Evolutionary conservation across 1,140 invertebrate species (phyloP).

Genomic region (Scaptomyza hsui): DNA sequence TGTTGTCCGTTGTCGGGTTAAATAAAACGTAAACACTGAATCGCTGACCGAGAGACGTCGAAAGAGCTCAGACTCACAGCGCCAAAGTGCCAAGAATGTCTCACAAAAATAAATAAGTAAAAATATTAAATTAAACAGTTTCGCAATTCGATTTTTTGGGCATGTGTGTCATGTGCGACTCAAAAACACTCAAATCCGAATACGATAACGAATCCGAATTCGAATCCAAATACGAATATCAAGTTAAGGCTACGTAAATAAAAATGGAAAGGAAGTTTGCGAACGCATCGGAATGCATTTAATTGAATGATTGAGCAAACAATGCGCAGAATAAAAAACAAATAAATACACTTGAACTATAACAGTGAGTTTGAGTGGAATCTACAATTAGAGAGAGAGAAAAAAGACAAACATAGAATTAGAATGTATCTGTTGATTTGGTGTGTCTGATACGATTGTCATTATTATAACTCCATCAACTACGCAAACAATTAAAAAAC

Average conservation of each 20-base stretch:
- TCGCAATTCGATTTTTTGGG: slow-evolving; percentile 73
- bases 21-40: slow-evolving; percentile 67
- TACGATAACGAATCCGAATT: slow-evolving; percentile 22
- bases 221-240: slow-evolving; percentile 21
- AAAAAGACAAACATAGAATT: no score
- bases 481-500: not conserved
- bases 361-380: slow-evolving; percentile 3
- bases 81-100: slow-evolving; percentile 58
- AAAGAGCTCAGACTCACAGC: slow-evolving; percentile 25
- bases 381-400: not conserved
- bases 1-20: slow-evolving; percentile 44
- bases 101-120: slow-evolving; percentile 49
- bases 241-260: slow-evolving; percentile 32
- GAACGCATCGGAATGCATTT: slow-evolving; percentile 75
- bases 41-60: slow-evolving; percentile 47
- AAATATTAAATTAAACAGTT: slow-evolving; percentile 67
- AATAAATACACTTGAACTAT: slow-evolving; percentile 27
- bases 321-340: slow-evolving; percentile 33
- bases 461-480: not conserved
- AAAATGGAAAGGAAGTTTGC: slow-evolving; percentile 60
- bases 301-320: slow-evolving; percentile 64
- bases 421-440: no score
- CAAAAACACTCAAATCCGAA: slow-evolving; percentile 15
- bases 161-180: slow-evolving; percentile 66
- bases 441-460: not conserved